Evolutionary conservation across 2,113 vertebrate genomes (phyloP).

Genomic region (Centropus unirufus): DNA sequence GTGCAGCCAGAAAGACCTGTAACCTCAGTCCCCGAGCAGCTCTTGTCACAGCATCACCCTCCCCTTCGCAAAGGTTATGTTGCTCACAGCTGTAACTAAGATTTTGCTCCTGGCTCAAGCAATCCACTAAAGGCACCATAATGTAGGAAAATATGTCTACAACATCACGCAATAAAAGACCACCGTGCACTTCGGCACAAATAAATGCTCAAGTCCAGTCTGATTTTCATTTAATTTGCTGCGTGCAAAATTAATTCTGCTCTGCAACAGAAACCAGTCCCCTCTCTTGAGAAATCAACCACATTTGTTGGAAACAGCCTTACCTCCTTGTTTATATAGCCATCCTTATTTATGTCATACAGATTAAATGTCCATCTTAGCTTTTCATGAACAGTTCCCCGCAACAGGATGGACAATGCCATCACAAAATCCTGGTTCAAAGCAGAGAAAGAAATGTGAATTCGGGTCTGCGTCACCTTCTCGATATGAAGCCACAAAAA

Average conservation of each 20-base stretch:
- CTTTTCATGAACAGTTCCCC: constrained; percentile 92
- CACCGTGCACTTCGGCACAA: background rate
- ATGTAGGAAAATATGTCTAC: background rate
- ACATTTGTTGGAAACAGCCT: background rate
- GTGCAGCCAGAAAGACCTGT: background rate
- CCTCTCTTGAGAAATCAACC: background rate
- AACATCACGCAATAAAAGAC: background rate
- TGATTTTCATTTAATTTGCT: background rate
- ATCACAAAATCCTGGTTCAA: constrained; percentile 91
- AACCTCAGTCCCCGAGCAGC: background rate
- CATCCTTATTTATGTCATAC: constrained; percentile 97
- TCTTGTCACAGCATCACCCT: rapidly evolving
- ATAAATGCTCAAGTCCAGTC: background rate
- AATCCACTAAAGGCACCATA: background rate
- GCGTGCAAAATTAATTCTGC: background rate
- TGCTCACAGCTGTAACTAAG: background rate
- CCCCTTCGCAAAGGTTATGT: background rate
- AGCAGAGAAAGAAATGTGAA: background rate
- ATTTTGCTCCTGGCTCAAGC: background rate
- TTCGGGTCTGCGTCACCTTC: background rate
- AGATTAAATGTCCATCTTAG: constrained; percentile 97
- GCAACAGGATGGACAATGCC: constrained; percentile 91
- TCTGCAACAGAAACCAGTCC: background rate
- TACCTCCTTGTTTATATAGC: constrained; percentile 97
- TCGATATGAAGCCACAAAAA: background rate